Evolutionary conservation across 2,888 invertebrate species (phyloP).

Genomic region (Ecliptopera silaceata): DNA sequence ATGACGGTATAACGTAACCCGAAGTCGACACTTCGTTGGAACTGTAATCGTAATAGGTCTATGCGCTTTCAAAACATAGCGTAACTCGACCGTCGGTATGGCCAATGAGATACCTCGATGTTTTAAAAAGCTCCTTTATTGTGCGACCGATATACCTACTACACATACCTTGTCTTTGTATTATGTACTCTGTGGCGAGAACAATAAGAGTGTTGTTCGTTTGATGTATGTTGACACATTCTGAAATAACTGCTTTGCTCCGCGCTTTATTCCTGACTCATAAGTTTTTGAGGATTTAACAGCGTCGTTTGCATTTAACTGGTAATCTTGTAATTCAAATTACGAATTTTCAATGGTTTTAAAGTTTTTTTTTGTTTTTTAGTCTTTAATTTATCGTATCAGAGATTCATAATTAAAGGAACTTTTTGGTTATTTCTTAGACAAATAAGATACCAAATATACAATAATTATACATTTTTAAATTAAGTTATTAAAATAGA

Average conservation of each 20-base stretch:
- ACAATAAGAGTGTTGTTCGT: slow-evolving; percentile 43
- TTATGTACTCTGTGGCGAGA: slow-evolving; percentile 40
- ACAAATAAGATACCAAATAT: slow-evolving; percentile 10
- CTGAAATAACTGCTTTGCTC: slow-evolving; percentile 38
- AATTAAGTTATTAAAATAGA: slow-evolving; percentile 18
- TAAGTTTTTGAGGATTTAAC: slow-evolving; percentile 46
- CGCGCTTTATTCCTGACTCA: slow-evolving; percentile 49
- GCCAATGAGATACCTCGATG: slow-evolving; percentile 70
- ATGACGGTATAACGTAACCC: slow-evolving; percentile 81
- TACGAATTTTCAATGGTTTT: not conserved
- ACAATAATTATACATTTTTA: slow-evolving; percentile 1
- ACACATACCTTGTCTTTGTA: slow-evolving; percentile 27
- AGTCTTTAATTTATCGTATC: not conserved
- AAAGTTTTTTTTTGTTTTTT: not conserved
- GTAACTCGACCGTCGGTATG: slow-evolving; percentile 74
- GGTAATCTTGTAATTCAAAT: slow-evolving; percentile 42
- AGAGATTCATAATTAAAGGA: not conserved
- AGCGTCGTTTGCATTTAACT: slow-evolving; percentile 42
- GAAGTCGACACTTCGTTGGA: slow-evolving; percentile 80
- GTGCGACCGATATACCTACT: slow-evolving; percentile 59
- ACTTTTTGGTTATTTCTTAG: not conserved
- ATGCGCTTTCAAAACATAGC: slow-evolving; percentile 79
- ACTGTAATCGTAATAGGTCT: slow-evolving; percentile 76
- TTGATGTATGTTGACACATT: slow-evolving; percentile 34
- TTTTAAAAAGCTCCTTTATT: slow-evolving; percentile 81